Percentiles rank a stretch among this genome's conserved stretches.
Conservation (phyloP, 2,113 vertebrate genomes). For the Rhineura floridana region DNA sequence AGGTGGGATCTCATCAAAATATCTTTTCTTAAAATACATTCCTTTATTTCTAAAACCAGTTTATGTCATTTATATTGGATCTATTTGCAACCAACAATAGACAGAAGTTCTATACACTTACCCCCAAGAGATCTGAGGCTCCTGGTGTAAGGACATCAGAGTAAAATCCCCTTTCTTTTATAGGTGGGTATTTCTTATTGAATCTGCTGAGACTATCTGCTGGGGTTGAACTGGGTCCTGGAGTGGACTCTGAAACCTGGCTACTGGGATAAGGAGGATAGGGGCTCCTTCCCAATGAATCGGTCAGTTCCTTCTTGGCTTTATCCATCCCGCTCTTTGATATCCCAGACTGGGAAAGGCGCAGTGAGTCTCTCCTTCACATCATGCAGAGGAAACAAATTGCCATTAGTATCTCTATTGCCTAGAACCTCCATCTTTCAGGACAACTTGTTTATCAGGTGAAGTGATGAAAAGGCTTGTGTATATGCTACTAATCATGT, state of each 20-base stretch:
- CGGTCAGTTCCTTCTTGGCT: slow-evolving; percentile 34
- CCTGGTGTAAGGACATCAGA: slow-evolving; percentile 72
- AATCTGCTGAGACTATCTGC: neutral
- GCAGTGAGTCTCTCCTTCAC: slow-evolving; percentile 9
- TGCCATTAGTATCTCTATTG: slow-evolving; percentile 19
- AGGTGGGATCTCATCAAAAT: neutral
- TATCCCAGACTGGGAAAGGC: neutral
- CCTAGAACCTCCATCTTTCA: neutral
- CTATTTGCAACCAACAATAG: neutral
- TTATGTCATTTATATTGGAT: neutral
- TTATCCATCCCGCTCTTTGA: slow-evolving; percentile 58
- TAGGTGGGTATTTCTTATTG: slow-evolving; percentile 55
- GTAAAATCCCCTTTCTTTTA: slow-evolving; percentile 72
- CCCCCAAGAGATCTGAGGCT: slow-evolving; percentile 63
- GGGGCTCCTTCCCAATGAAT: slow-evolving; percentile 28
- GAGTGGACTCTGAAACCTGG: neutral
- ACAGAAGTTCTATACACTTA: slow-evolving; percentile 62
- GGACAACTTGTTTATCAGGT: slow-evolving; percentile 13
- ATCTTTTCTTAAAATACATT: neutral
- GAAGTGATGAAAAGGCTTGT: slow-evolving; percentile 19
- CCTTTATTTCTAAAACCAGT: neutral
- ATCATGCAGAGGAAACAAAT: slow-evolving; percentile 38
- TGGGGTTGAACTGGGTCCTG: slow-evolving; percentile 19
- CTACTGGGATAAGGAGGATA: neutral
- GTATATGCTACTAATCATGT: neutral